Percentiles rank a stretch among this genome's conserved stretches.
phyloP scores from a whole-genome alignment of 2,888 invertebrate species.

The Hydraecia micacea region DNA sequence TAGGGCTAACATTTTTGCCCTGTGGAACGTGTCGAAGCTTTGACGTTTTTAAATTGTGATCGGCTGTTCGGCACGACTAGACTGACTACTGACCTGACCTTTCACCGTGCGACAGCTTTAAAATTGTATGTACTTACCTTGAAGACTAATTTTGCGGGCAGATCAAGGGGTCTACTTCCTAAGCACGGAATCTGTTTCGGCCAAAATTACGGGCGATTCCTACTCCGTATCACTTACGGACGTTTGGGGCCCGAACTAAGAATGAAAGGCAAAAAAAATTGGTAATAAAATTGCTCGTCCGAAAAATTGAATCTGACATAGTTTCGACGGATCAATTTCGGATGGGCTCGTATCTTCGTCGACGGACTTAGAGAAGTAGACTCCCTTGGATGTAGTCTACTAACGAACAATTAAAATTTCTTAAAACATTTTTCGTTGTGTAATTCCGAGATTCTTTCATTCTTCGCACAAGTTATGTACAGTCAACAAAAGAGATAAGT shows the following conservation, averaged over 20 bases:
- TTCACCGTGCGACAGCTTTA: slow-evolving; percentile 27
- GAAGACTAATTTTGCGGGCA: slow-evolving; percentile 29
- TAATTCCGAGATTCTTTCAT: slow-evolving; percentile 22
- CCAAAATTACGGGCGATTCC: background rate
- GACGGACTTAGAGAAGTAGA: no score
- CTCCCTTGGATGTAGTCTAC: background rate
- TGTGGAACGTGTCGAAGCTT: slow-evolving; percentile 19
- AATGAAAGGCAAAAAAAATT: no score
- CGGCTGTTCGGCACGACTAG: slow-evolving; percentile 29
- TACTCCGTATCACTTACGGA: background rate
- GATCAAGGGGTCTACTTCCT: slow-evolving; percentile 8
- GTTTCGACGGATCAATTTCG: background rate
- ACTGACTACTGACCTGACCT: slow-evolving; percentile 49
- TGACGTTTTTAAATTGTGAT: slow-evolving; percentile 46
- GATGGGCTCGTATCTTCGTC: background rate
- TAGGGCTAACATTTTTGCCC: slow-evolving; percentile 13
- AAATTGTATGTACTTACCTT: slow-evolving; percentile 36
- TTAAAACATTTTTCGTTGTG: slow-evolving; percentile 19
- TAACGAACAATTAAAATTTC: slow-evolving; percentile 12
- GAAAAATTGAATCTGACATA: no score
- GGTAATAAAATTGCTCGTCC: no score
- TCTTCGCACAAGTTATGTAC: slow-evolving; percentile 19
- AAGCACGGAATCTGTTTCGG: background rate
- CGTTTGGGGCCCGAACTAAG: background rate
- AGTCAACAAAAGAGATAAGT: no score